These are phyloP conservation scores for Lepisosteus osseus DNA, from an alignment of 2,113 vertebrate species.

Conservation along the genomic window DNA sequence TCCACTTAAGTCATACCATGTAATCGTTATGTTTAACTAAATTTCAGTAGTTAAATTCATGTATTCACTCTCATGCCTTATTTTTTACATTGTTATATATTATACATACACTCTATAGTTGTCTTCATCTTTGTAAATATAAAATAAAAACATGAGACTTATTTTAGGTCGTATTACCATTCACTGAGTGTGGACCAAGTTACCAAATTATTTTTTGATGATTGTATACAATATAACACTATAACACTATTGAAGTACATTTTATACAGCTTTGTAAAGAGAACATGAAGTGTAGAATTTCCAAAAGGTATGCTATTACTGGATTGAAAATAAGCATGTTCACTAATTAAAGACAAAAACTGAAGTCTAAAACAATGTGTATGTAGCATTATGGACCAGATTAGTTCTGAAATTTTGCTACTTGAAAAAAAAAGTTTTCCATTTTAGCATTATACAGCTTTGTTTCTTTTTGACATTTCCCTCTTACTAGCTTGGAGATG, in stretches of 20 bases:
- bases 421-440: slow-evolving; percentile 2
- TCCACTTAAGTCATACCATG: neutral
- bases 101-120: slow-evolving; percentile 20
- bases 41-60: slow-evolving; percentile 15
- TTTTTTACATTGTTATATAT: slow-evolving; percentile 20
- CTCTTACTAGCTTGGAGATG: too few species aligned
- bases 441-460: neutral
- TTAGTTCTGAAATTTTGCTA: slow-evolving; percentile 8
- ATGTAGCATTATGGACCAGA: slow-evolving; percentile 41
- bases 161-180: slow-evolving; percentile 14
- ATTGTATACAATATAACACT: slow-evolving; percentile 14
- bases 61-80: slow-evolving; percentile 15
- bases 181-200: slow-evolving; percentile 30
- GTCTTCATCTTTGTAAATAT: slow-evolving; percentile 23
- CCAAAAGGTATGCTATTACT: slow-evolving; percentile 19
- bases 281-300: slow-evolving; percentile 19
- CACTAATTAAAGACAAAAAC: slow-evolving; percentile 34
- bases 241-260: slow-evolving; percentile 13
- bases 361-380: slow-evolving; percentile 18
- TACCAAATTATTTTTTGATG: slow-evolving; percentile 20
- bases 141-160: slow-evolving; percentile 16
- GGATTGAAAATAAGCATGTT: slow-evolving; percentile 42
- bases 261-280: slow-evolving; percentile 35
- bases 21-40: neutral
- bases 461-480: neutral